Percentiles rank a stretch among this genome's conserved stretches.
Conservation (phyloP, 2,113 vertebrate species). For the Ginglymostoma cirratum region DNA sequence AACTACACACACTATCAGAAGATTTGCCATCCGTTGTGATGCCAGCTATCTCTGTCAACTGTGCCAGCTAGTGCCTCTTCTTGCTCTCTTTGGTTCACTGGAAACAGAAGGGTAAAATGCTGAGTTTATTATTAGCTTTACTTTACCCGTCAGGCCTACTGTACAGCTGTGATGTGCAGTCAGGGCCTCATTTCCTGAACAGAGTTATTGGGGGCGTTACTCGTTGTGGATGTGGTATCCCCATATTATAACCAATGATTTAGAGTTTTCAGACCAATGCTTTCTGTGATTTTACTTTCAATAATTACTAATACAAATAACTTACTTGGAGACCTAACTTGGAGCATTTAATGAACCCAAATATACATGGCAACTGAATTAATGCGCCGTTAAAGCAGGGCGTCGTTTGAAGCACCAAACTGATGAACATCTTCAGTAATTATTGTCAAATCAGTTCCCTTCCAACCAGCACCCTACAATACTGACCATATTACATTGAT, state of each 20-base stretch:
- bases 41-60: not conserved
- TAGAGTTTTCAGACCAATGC: not conserved
- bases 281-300: not conserved
- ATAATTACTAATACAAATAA: not conserved
- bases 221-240: not conserved
- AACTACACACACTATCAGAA: not conserved
- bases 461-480: not conserved
- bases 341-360: not conserved
- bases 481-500: not conserved
- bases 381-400: not conserved
- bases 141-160: not conserved
- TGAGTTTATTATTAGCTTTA: not conserved
- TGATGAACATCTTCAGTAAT: not conserved
- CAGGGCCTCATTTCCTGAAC: not conserved
- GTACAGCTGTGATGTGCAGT: not conserved
- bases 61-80: not conserved
- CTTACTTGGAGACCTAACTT: not conserved
- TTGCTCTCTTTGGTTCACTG: not conserved
- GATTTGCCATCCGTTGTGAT: not conserved
- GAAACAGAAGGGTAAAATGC: not conserved
- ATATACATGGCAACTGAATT: not conserved
- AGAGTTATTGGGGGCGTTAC: not conserved
- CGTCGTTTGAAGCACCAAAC: not conserved
- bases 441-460: not conserved
- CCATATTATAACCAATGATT: not conserved